These are phyloP conservation scores for Drosophila formosana DNA, from an alignment of 2,888 invertebrate genomes.

Conservation along the genomic window DNA sequence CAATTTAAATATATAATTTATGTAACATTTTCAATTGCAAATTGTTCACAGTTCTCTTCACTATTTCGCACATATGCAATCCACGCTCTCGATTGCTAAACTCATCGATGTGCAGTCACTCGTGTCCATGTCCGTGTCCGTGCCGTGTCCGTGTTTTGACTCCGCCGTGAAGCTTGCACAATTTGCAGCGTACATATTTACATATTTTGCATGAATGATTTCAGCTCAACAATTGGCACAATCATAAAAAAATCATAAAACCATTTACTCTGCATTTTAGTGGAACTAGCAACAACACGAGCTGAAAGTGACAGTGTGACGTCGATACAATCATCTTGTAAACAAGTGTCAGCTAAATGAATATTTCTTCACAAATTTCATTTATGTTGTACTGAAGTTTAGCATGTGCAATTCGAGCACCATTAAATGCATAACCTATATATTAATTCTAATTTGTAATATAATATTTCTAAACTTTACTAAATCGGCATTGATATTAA, in stretches of 20 bases:
- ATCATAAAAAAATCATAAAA: conserved; percentile 17
- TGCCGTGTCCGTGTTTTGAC: conserved; percentile 31
- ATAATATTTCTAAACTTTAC: no score
- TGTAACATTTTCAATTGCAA: conserved; percentile 5
- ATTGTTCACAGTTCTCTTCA: conserved; percentile 3
- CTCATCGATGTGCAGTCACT: conserved; percentile 16
- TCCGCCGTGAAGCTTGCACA: conserved; percentile 15
- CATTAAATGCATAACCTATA: no score
- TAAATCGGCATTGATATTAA: no score
- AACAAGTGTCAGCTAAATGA: no score
- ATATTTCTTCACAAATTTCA: no score
- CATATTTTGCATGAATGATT: conserved; percentile 37
- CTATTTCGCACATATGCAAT: conserved; percentile 6
- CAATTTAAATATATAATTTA: conserved; percentile 20
- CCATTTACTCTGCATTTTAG: conserved; percentile 4
- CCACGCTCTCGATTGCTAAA: background rate
- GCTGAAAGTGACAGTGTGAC: conserved; percentile 2
- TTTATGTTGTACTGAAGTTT: no score
- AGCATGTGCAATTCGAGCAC: no score
- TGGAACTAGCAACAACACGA: conserved; percentile 6
- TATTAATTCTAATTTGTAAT: no score
- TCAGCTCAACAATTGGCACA: conserved; percentile 26
- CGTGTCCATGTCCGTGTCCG: conserved; percentile 13
- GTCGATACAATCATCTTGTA: background rate
- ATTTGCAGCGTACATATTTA: conserved; percentile 23